phyloP scores from a whole-genome alignment of 1,140 invertebrate species.

The Sipha flava region DNA sequence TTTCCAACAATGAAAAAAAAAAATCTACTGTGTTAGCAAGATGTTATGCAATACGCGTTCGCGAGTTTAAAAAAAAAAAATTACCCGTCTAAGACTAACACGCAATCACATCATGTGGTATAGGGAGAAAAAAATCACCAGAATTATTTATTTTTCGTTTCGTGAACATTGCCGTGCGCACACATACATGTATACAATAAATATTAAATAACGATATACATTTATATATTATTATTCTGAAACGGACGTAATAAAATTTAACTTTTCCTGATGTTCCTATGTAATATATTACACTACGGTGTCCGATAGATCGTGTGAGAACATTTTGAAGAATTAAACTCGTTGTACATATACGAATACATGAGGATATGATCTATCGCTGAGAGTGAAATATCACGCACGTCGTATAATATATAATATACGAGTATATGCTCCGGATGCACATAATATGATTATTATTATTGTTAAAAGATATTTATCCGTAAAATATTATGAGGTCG shows the following conservation, averaged over 20 bases:
- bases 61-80: not conserved
- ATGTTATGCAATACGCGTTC: not conserved
- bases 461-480: not conserved
- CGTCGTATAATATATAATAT: not conserved
- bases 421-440: not conserved
- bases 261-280: not conserved
- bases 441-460: not conserved
- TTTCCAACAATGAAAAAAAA: not conserved
- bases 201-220: not conserved
- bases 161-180: not conserved
- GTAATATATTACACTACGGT: not conserved
- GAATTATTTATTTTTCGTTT: not conserved
- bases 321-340: not conserved
- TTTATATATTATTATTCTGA: not conserved
- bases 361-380: not conserved
- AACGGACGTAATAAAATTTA: not conserved
- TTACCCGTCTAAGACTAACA: not conserved
- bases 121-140: not conserved
- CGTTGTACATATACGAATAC: not conserved
- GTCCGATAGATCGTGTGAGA: constrained; percentile 1
- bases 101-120: not conserved
- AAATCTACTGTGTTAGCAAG: not conserved
- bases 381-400: not conserved
- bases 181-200: not conserved
- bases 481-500: not conserved